Conservation (phyloP, 2,797 vertebrate species). For the Arnoldichthys spilopterus region DNA sequence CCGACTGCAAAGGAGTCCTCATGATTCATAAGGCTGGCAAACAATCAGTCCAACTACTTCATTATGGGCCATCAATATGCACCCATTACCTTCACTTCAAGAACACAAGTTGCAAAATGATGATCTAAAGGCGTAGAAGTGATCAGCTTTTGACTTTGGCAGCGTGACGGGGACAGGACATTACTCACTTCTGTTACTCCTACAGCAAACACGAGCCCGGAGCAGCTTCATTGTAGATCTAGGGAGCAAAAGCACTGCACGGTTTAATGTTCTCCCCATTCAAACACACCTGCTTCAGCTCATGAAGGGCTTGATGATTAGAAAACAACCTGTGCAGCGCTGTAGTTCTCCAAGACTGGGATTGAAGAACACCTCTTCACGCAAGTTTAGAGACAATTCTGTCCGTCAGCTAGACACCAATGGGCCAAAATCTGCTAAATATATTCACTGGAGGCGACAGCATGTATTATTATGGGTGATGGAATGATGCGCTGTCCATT, state of each 20-base stretch:
- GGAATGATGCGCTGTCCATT: neutral
- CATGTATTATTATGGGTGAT: conserved; percentile 12
- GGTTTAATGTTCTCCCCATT: neutral
- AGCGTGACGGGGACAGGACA: conserved; percentile 42
- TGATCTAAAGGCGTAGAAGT: conserved; percentile 42
- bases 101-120: conserved; percentile 45
- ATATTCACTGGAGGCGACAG: neutral
- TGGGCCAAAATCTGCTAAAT: neutral
- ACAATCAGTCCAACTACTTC: conserved; percentile 19
- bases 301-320: neutral
- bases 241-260: neutral
- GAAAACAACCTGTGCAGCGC: neutral
- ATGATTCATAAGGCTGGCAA: conserved; percentile 15
- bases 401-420: neutral
- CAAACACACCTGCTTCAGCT: neutral
- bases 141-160: conserved; percentile 45
- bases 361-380: neutral
- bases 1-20: conserved; percentile 34
- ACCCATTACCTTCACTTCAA: conserved; percentile 47
- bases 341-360: neutral
- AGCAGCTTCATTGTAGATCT: neutral
- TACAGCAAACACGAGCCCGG: neutral
- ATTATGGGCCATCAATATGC: conserved; percentile 3
- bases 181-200: neutral
- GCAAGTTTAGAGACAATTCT: neutral